A percentile compares a stretch with the other conserved stretches of the same genome.
phyloP scores from a whole-genome alignment of 2,113 vertebrate species.

The Arenaria interpres region DNA sequence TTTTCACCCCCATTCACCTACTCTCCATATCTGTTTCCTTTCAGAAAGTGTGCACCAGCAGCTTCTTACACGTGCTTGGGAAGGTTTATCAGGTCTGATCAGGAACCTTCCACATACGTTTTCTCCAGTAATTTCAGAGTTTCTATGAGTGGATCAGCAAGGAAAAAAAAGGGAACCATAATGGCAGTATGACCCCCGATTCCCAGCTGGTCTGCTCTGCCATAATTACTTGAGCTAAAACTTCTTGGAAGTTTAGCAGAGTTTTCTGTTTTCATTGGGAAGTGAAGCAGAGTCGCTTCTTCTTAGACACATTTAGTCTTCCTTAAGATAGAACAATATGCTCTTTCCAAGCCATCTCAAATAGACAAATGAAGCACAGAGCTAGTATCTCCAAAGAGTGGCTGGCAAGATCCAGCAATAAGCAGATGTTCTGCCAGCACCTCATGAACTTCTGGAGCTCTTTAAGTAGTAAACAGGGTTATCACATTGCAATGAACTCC shows the following conservation, averaged over 20 bases:
- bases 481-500: slow-evolving; percentile 55
- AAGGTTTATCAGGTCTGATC: not conserved
- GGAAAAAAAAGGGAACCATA: not conserved
- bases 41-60: not conserved
- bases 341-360: not conserved
- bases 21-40: not conserved
- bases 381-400: not conserved
- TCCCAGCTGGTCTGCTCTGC: not conserved
- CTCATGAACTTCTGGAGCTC: slow-evolving; percentile 35
- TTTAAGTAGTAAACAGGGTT: slow-evolving; percentile 58
- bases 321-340: not conserved
- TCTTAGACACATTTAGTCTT: not conserved
- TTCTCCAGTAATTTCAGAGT: not conserved
- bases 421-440: slow-evolving; percentile 52
- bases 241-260: not conserved
- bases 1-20: not conserved
- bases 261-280: not conserved
- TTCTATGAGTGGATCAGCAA: not conserved
- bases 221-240: not conserved
- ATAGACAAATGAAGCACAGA: not conserved
- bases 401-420: slow-evolving; percentile 43
- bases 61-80: rapidly evolving
- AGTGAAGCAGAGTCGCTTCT: not conserved
- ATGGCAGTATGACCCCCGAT: not conserved
- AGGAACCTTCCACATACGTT: not conserved